Evolutionary conservation across 2,797 vertebrate genomes (phyloP), one percentile per base, ranked within the genome.

Genomic region (Perodicticus potto): DNA sequence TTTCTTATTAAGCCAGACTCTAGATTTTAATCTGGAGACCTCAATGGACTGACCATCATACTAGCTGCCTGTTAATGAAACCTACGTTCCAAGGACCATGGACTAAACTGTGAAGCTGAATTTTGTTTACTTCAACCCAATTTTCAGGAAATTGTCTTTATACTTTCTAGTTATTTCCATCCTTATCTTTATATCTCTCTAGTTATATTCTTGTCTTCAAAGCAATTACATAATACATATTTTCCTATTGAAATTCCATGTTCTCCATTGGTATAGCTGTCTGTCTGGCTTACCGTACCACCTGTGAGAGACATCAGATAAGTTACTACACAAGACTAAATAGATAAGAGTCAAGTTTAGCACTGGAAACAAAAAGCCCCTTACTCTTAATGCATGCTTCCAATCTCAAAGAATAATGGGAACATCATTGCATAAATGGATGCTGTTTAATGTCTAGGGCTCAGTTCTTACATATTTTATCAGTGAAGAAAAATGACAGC

Each of bases 401-500:
- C 13, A 95, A 93, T 16, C 40, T 92, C 85, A 93, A 93, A 77
- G 23, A 91, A 92, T 93, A 76, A 84, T 77, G n/a, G n/a, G 49
- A 69, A 83, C n/a, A 80, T 89, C 74, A 67, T 6, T 67, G 25
- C 92, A 63, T 91, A 96, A 95, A 96, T 86, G 53, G 80, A 93
- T 96, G 92, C 83, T 89, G 19, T 96, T 95, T 93, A 95, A 96
- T 95, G 67, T 86, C 72, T 34, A 95, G 32, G 69, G 25, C 40
- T 92, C 78, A 69, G 59, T 92, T 96, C 43, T 80, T 91, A 92
- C 37, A 67, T 97, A 92, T 95, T 93, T 97, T 96, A 93, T 94
- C 93, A 96, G 94, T 95, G 87, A 96, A 96, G 69, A 95, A 95
- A 96, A 95, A 92, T 92, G 74, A 93, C 88, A 96, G 91, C 92